Base-by-base conservation (phyloP, 2,113 vertebrate genomes). In the Scalopus aquaticus region DNA sequence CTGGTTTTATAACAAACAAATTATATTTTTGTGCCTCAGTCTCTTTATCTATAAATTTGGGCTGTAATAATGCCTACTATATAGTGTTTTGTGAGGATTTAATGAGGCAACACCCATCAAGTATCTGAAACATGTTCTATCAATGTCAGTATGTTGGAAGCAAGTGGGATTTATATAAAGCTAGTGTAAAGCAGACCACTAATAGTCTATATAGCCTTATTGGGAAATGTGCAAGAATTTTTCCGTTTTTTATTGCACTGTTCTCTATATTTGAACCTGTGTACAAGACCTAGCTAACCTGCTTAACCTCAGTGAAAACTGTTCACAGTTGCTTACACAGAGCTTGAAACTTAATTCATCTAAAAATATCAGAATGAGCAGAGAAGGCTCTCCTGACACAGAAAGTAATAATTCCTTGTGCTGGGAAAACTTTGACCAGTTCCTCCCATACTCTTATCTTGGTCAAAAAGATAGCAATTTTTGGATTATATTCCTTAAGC, bases 381-480 rank as follows among this genome's bases (percentile, higher is more conserved):
- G 26, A 6, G 26, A 91, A 24, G 22, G 11, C 39, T 58, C 17
- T 78, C 26, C n/a, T 4, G 42, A 88, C 24, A 46, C 10, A 86
- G 62, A 76, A 93, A 76, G 65, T 77, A 42, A 32, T 85, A 49
- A 56, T 88, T 72, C 19, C 6, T 49, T 4, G 17, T 58, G 26
- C 65, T 87, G 39, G 46, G 10, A 44, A 49, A 54, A 30, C 2
- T 42, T 69, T 95, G 58, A 9, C 37, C 1, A 42, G 3, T 81
- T 67, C 28, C 58, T 44, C n/a, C 70, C 20, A 79, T 92, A 24
- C 42, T 77, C 1, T 76, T 80, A 84, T 56, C 54, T 94, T 80
- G 56, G 62, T 93, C 37, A 67, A 82, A 82, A n/a, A 83, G 15
- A 74, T 62, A 39, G 58, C 17, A 85, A 51, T 80, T 84, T 93